phyloP scores from a whole-genome alignment of 2,113 vertebrate species.

The Beaufortia kweichowensis region DNA sequence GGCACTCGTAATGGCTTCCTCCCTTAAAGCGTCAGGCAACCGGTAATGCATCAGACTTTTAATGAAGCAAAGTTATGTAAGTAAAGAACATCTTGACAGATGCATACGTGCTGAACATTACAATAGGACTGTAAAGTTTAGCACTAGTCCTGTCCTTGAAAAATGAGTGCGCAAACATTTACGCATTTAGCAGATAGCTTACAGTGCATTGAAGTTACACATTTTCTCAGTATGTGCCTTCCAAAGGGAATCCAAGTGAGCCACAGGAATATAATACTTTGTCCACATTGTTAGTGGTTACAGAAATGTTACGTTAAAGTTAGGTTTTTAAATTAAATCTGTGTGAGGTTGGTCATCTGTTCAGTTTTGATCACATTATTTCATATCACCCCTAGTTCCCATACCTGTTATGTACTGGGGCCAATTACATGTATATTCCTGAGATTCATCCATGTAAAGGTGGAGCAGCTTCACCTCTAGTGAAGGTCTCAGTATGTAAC shows the following conservation, averaged over 20 bases:
- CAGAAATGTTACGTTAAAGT: too few species aligned
- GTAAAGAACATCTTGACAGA: background rate
- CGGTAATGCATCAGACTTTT: background rate
- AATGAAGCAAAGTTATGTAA: background rate
- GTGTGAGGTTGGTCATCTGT: background rate
- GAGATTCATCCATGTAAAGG: background rate
- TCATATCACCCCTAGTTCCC: background rate
- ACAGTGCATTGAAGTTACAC: too few species aligned
- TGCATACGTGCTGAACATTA: background rate
- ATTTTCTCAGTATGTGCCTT: background rate
- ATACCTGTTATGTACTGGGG: background rate
- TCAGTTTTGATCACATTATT: background rate
- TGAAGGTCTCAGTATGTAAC: slow-evolving; percentile 42
- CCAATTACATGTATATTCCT: too few species aligned
- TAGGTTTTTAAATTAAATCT: background rate
- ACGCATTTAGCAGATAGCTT: too few species aligned
- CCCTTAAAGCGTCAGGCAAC: background rate
- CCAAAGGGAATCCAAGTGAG: too few species aligned
- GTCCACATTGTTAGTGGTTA: too few species aligned
- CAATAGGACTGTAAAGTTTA: background rate
- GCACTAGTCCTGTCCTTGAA: background rate
- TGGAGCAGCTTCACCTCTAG: slow-evolving; percentile 26
- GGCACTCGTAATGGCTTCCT: background rate
- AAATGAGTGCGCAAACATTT: background rate
- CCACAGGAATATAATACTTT: background rate